Evolutionary conservation across 2,113 vertebrate species (phyloP).

Genomic region (Megaleporinus macrocephalus): DNA sequence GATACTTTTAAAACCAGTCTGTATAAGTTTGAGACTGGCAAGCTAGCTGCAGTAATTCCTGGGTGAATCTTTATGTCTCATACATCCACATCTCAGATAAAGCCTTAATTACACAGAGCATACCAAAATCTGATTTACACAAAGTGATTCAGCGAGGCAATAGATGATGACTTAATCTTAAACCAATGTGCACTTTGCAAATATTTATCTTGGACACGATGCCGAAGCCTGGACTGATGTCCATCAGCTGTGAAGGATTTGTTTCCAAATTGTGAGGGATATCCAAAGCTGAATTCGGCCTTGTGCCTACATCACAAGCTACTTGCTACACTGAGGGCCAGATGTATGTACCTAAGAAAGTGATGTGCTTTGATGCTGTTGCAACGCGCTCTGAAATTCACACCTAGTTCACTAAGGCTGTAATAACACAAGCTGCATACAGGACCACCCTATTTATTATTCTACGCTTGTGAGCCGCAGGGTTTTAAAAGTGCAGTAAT

Average conservation of each 20-base stretch:
- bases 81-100: background rate
- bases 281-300: background rate
- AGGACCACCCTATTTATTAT: background rate
- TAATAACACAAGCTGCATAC: no score
- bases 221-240: background rate
- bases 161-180: slow-evolving; percentile 14
- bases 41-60: no score
- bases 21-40: no score
- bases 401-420: no score
- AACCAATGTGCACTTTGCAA: slow-evolving; percentile 6
- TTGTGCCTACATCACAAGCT: background rate
- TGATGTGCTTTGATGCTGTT: background rate
- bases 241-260: slow-evolving; percentile 10
- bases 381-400: no score
- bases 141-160: background rate
- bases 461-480: background rate
- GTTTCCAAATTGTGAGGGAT: background rate
- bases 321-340: background rate
- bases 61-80: background rate
- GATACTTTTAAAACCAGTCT: no score
- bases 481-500: background rate
- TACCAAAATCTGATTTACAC: background rate
- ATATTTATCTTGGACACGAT: slow-evolving; percentile 33
- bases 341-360: background rate
- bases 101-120: background rate